phyloP scores from a whole-genome alignment of 2,113 vertebrate genomes.

The Psittacula cyanocephala region DNA sequence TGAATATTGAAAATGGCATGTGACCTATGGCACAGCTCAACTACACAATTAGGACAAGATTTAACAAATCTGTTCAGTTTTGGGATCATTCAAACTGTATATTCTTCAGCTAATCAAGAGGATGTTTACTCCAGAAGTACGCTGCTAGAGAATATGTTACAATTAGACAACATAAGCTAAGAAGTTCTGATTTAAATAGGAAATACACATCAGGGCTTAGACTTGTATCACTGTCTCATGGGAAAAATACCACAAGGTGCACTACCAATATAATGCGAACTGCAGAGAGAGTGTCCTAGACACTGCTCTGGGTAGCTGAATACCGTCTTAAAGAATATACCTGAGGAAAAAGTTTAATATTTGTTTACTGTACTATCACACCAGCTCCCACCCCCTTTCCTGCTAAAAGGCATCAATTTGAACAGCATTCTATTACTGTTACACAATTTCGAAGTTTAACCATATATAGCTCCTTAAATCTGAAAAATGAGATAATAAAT shows the following conservation, averaged over 20 bases:
- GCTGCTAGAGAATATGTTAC: not conserved
- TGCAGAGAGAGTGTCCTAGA: not conserved
- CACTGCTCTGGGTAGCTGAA: not conserved
- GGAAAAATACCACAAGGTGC: not conserved
- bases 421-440: not conserved
- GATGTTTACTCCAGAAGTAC: not conserved
- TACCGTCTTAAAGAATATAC: not conserved
- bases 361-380: not conserved
- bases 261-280: not conserved
- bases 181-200: not conserved
- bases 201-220: not conserved
- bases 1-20: not conserved
- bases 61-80: not conserved
- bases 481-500: constrained; percentile 37
- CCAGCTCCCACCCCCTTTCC: not conserved
- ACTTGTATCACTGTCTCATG: not conserved
- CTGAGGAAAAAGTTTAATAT: not conserved
- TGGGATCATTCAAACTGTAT: not conserved
- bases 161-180: not conserved
- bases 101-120: not conserved
- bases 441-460: not conserved
- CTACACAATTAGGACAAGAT: not conserved
- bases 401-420: not conserved
- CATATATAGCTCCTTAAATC: constrained; percentile 11
- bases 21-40: not conserved